Percentiles rank a stretch among this genome's conserved stretches.
phyloP scores from a whole-genome alignment of 2,113 vertebrate genomes.

The Murina feae region DNA sequence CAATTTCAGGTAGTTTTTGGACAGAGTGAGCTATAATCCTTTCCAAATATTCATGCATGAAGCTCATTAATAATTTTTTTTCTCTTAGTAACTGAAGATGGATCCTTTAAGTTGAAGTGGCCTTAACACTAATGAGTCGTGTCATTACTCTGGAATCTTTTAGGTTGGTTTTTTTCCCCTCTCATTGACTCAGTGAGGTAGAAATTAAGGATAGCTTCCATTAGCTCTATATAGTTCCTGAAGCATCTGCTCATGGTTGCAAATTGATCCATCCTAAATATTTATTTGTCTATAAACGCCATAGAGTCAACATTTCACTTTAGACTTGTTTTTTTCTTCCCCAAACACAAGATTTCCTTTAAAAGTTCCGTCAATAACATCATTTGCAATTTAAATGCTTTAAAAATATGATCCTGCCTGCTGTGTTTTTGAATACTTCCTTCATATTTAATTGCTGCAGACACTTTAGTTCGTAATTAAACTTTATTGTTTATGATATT shows the following conservation, averaged over 20 bases:
- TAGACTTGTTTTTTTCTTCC: slow-evolving; percentile 22
- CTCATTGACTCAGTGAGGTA: slow-evolving; percentile 59
- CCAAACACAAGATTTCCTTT: slow-evolving; percentile 41
- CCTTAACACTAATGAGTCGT: slow-evolving; percentile 71
- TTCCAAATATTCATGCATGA: slow-evolving; percentile 63
- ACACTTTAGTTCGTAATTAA: slow-evolving; percentile 83
- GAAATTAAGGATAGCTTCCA: slow-evolving; percentile 60
- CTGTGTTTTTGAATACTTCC: slow-evolving; percentile 80
- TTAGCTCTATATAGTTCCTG: slow-evolving; percentile 71
- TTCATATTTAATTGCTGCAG: slow-evolving; percentile 82
- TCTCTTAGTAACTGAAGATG: slow-evolving; percentile 54
- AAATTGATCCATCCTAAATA: slow-evolving; percentile 70
- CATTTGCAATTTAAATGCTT: slow-evolving; percentile 84
- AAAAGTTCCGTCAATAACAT: slow-evolving; percentile 76
- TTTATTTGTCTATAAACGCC: slow-evolving; percentile 61
- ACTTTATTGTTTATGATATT: slow-evolving; percentile 83
- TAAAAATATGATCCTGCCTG: slow-evolving; percentile 76
- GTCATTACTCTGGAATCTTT: slow-evolving; percentile 66
- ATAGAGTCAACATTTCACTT: slow-evolving; percentile 65
- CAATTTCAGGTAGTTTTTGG: slow-evolving; percentile 9
- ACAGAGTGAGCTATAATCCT: not conserved
- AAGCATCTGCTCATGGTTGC: slow-evolving; percentile 56
- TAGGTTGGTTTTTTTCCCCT: slow-evolving; percentile 34
- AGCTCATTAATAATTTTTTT: slow-evolving; percentile 58
- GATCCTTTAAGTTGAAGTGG: slow-evolving; percentile 74